Evolutionary conservation across 2,797 vertebrate species (phyloP), one percentile per base, ranked within the genome.

Genomic region (Manis pentadactyla): DNA sequence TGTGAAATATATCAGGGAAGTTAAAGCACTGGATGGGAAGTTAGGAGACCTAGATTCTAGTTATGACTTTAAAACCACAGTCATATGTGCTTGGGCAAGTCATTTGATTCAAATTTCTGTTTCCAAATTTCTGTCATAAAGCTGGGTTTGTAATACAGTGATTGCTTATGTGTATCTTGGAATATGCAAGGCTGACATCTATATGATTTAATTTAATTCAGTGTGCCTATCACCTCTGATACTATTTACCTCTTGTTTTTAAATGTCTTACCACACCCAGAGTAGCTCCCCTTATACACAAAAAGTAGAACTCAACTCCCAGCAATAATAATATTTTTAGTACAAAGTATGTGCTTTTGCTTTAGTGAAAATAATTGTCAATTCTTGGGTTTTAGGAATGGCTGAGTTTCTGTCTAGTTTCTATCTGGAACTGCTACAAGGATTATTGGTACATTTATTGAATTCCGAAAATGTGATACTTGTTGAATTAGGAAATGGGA

Each of bases 341-440:
- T 77, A 90, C 64, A 73, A 95, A 39, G 66, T 63, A 77, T n/a
- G 9, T 95, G 29, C 59, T 95, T 95, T 92, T 94, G 64, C 53
- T 91, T 94, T 85, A 71, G 59, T 95, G 51, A 96, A 95, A 90
- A 23, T 79, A 61, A 83, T 64, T 42, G 42, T 77, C 42, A 92
- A 5, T 64, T 89, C 25, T 57, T 82, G 63, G 10, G 46, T 86
- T 68, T 85, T 93, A 89, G n/a, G 23, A 63, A 49, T 68, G 31
- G 53, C 46, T 75, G 75, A 18, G 39, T 88, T 93, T 97, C 92
- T 95, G 39, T 90, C 95, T 95, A 59, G 12, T 92, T 88, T 95
- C 57, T 90, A 63, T 71, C 31, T 84, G 63, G 31, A 79, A 83
- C 42, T 85, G 55, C 92, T 91, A 74, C 29, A 88, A 37, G 27